Conservation (phyloP, 2,888 invertebrate genomes). For the Xestia c-nigrum region DNA sequence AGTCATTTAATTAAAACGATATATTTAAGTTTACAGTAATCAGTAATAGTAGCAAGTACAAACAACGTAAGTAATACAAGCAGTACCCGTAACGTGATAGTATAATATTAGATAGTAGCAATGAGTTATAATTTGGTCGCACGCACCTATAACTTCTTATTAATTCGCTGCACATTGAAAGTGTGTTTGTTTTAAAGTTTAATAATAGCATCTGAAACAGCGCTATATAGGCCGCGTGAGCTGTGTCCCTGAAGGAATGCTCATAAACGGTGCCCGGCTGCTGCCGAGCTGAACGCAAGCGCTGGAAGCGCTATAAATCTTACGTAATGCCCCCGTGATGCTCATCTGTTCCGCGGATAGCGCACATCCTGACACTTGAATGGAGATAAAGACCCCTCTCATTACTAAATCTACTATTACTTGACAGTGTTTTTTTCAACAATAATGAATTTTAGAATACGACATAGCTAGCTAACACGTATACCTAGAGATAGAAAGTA, state of each 20-base stretch:
- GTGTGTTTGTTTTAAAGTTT: conserved; percentile 13
- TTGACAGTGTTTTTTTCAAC: not conserved
- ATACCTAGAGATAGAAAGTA: not conserved
- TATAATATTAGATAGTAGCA: not conserved
- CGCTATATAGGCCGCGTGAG: not conserved
- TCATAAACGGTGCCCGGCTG: conserved; percentile 32
- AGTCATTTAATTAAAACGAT: not conserved
- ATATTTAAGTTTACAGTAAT: not conserved
- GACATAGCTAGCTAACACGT: not conserved
- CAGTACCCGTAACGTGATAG: not conserved
- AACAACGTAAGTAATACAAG: not conserved
- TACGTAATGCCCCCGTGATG: conserved; percentile 16
- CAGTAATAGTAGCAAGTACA: not conserved
- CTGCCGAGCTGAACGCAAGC: conserved; percentile 21
- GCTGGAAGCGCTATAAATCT: conserved; percentile 47
- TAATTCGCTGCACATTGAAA: conserved; percentile 20
- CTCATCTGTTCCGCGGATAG: conserved; percentile 26
- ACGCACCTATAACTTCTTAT: not conserved
- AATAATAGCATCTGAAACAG: conserved; percentile 36
- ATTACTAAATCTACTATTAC: not conserved
- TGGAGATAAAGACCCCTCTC: not conserved
- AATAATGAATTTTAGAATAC: not conserved
- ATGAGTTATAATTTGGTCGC: not conserved
- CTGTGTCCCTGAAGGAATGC: conserved; percentile 46
- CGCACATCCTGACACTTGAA: not conserved